Base-by-base conservation (phyloP, 2,888 invertebrate species). In the Exocentrus adspersus region DNA sequence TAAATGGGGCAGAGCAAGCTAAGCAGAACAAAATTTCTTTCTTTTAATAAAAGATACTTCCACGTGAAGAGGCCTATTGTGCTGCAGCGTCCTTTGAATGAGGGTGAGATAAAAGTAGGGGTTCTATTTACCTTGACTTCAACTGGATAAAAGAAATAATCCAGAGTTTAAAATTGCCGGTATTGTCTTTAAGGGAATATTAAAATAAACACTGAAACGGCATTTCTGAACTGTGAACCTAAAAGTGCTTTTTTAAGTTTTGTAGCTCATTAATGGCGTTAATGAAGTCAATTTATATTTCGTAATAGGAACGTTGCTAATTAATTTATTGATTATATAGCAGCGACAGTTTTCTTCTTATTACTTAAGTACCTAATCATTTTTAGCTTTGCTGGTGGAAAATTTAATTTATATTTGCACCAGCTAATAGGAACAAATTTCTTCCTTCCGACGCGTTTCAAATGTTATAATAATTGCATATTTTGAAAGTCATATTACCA, bases 401-500 rank as follows among this genome's bases (percentile, higher is more conserved):
- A n/a, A n/a, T n/a, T n/a, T n/a, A n/a, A n/a, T n/a, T n/a, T n/a
- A n/a, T n/a, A n/a, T n/a, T n/a, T n/a, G n/a, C n/a, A n/a, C n/a
- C n/a, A n/a, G n/a, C n/a, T 24, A 24, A 5, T 24, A 7, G 24
- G 24, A 3, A 24, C 3, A 3, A 5, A 24, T 7, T 24, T 24
- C 4, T 7, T 5, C 7, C 3, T 24, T 24, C 4, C 7, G 7
- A 24, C 7, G 7, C 24, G 24, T 7, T 24, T 24, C 7, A 24
- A 24, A 24, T 3, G 24, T 37, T 37, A 14, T 14, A 14, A 12
- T 12, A 37, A 4, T 12, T 37, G 12, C n/a, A 12, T 37, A 37
- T 54, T 19, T n/a, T 10, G 7, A 24, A 19, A 43, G 21, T 24
- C 43, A 43, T 54, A 54, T 54, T 17, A n/a, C 43, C n/a, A 4